Evolutionary conservation across 2,888 invertebrate species (phyloP).

Genomic region (Ormia ochracea): DNA sequence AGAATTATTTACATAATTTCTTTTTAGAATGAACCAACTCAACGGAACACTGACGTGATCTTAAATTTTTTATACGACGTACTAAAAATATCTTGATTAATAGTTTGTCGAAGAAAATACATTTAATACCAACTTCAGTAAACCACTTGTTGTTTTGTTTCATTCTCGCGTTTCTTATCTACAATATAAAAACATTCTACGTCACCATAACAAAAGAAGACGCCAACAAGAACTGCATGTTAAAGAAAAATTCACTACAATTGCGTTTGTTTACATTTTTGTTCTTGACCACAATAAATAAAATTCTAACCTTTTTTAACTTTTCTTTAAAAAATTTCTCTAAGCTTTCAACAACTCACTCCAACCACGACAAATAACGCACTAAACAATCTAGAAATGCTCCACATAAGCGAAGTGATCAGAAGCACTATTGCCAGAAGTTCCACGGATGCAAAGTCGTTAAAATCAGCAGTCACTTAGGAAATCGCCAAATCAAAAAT

Average conservation of each 20-base stretch:
- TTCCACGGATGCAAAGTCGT: too few species aligned
- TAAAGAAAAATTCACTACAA: slow-evolving; percentile 15
- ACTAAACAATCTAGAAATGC: slow-evolving; percentile 34
- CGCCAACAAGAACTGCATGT: neutral
- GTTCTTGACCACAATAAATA: neutral
- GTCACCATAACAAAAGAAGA: slow-evolving; percentile 4
- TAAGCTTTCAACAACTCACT: slow-evolving; percentile 35
- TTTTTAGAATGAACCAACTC: neutral
- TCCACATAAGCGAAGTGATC: slow-evolving; percentile 3
- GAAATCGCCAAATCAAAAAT: too few species aligned
- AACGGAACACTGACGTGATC: slow-evolving; percentile 32
- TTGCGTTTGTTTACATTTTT: slow-evolving; percentile 31
- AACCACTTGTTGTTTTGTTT: slow-evolving; percentile 29
- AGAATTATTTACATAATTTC: neutral
- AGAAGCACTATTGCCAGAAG: too few species aligned
- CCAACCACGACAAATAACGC: slow-evolving; percentile 29
- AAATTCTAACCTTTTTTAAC: slow-evolving; percentile 33
- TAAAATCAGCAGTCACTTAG: too few species aligned
- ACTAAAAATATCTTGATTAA: neutral
- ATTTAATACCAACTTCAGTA: neutral
- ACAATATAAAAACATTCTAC: too few species aligned
- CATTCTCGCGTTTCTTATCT: neutral
- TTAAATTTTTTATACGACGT: neutral
- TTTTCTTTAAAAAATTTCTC: neutral
- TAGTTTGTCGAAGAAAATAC: neutral